Percentiles rank a stretch among this genome's conserved stretches.
These are phyloP conservation scores for Lycodopsis pacificus DNA, from an alignment of 2,797 vertebrate species.

Conservation along the genomic window DNA sequence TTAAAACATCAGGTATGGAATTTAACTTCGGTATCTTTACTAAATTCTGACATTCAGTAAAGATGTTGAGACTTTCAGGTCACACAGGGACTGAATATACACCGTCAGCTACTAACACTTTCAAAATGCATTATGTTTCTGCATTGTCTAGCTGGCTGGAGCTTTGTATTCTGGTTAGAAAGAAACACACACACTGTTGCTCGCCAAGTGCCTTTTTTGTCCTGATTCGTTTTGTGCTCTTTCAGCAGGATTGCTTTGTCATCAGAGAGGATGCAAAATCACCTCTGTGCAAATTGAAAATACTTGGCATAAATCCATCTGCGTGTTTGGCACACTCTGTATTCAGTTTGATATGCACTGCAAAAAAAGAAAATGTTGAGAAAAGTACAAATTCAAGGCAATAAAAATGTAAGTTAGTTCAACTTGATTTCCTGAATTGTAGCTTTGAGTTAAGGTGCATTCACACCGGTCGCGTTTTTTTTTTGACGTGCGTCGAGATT, in stretches of 20 bases:
- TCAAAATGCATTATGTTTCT: neutral
- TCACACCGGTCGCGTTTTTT: no score
- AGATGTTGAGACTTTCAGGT: neutral
- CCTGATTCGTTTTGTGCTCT: constrained; percentile 54
- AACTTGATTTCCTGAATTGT: neutral
- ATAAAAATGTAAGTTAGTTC: neutral
- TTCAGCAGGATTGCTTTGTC: constrained; percentile 64
- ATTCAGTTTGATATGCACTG: constrained; percentile 16
- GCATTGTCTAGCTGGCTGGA: neutral
- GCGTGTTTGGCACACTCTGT: constrained; percentile 29
- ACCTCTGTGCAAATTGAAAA: constrained; percentile 63
- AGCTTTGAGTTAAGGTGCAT: no score
- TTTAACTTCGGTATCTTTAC: neutral
- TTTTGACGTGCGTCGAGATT: no score
- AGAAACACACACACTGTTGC: constrained; percentile 9
- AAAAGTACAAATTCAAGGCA: neutral
- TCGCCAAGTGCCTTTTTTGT: constrained; percentile 38
- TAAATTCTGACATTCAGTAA: neutral
- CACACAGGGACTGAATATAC: constrained; percentile 1
- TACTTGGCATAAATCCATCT: constrained; percentile 49
- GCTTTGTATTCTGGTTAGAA: neutral
- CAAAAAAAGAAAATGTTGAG: neutral
- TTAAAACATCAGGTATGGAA: neutral
- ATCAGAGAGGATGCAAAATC: constrained; percentile 58
- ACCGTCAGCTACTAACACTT: neutral